Evolutionary conservation across 2,888 invertebrate species (phyloP), one percentile per base, ranked within the genome.

Genomic region (Meloe dianella): DNA sequence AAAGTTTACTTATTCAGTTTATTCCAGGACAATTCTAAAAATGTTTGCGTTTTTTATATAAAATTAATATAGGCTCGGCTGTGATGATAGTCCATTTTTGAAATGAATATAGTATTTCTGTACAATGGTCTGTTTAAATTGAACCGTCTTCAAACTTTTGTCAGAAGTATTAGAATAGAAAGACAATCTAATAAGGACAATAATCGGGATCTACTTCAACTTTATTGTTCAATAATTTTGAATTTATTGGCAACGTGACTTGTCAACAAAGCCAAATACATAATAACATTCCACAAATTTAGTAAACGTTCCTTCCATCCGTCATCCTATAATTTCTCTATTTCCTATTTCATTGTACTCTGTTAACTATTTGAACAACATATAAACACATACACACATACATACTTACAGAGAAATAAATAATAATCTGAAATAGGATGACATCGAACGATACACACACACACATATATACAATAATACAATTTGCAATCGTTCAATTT

Each of bases 1-100:
- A 80, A 79, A 80, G 79, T 81, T 81, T 80, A 79, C n/a, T n/a
- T 80, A 80, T 80, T 80, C 80, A 80, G 79, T 79, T 80, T 80
- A 79, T 79, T 79, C 77, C 75, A 74, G 76, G 78, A 77, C 78
- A 78, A 78, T 74, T 72, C 73, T 29, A 10, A n/a, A n/a, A n/a
- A n/a, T n/a, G n/a, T n/a, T n/a, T n/a, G n/a, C n/a, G n/a, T n/a
- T n/a, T 27, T 27, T 27, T 3, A 27, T 3, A 27, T 27, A 27
- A 27, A 27, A 27, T 27, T 27, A 27, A 4, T 27, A 27, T 27
- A 27, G 27, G 4, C 2, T 4, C 2, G 27, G 4, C 4, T 27
- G 27, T 27, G 27, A 27, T 27, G 4, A 27, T 27, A 27, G 27
- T 27, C 4, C 2, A 27, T 27, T n/a, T n/a, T 27, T 27, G 27